A percentile compares a stretch with the other conserved stretches of the same genome.
phyloP scores from a whole-genome alignment of 2,888 invertebrate species.

The Chymomyza fuscimana region DNA sequence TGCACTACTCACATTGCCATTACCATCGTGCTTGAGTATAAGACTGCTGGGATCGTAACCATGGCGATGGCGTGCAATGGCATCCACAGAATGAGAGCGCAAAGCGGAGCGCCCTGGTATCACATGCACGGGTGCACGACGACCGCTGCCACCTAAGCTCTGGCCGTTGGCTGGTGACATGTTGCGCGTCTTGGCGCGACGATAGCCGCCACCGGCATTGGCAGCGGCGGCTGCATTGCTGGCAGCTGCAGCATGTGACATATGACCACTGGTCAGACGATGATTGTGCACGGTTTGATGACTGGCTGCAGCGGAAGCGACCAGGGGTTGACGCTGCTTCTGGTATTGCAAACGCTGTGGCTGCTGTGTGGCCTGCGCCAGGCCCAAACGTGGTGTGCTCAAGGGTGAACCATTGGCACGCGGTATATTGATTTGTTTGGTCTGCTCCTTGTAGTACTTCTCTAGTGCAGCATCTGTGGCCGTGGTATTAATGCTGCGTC shows the following conservation, averaged over 20 bases:
- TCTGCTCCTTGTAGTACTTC: constrained; percentile 65
- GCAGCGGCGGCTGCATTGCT: constrained; percentile 24
- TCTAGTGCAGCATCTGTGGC: constrained; percentile 33
- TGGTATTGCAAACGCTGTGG: constrained; percentile 76
- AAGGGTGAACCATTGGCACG: constrained; percentile 5
- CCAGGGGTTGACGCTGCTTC: constrained; percentile 77
- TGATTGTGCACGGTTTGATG: constrained; percentile 74
- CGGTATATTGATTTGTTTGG: constrained; percentile 29
- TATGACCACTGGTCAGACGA: constrained; percentile 63
- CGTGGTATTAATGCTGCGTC: constrained; percentile 52
- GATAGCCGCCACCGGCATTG: constrained; percentile 65
- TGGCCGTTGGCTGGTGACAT: constrained; percentile 56
- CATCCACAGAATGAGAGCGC: constrained; percentile 79
- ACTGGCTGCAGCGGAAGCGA: constrained; percentile 65
- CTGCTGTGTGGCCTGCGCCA: constrained; percentile 44
- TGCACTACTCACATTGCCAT: constrained; percentile 62
- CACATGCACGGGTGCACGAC: constrained; percentile 31
- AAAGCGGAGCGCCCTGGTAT: constrained; percentile 49
- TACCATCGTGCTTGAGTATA: constrained; percentile 76
- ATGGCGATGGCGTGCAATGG: constrained; percentile 74
- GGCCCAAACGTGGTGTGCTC: constrained; percentile 11
- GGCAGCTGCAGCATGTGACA: constrained; percentile 30
- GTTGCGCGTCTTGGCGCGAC: constrained; percentile 75
- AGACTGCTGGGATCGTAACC: constrained; percentile 75
- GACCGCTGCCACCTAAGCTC: constrained; percentile 1